Base-by-base conservation (phyloP, 2,888 invertebrate genomes). In the Chymomyza amoena region DNA sequence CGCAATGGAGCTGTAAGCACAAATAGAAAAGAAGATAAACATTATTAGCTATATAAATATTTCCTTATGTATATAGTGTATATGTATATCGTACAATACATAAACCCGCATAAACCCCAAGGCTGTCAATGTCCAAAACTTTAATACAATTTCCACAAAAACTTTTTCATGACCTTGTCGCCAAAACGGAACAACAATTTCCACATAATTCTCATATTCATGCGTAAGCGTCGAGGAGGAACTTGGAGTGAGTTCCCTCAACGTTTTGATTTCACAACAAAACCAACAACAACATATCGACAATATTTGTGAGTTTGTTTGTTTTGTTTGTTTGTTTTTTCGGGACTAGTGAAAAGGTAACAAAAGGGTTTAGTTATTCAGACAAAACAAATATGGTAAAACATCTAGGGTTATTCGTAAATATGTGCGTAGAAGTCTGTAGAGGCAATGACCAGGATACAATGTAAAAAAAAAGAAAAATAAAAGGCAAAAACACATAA, bases 141-240 rank as follows among this genome's bases (percentile, higher is more conserved):
- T 60, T 69, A 52, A 62, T 61, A 56, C 64, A 77, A 77, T 73
- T 69, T 64, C 51, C 69, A 51, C 36, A 25, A 66, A 36, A 66
- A 25, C 36, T 54, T 64, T 60, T 70, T 16, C 45, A 36, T 69
- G 68, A 20, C 71, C 78, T 77, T 74, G 68, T 63, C 69, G 57
- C 59, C 68, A 16, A 54, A 18, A 70, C 70, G 66, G 70, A 60
- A 61, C 65, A 71, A 67, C 70, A 65, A 73, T 72, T 78, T 45
- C 54, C 59, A 61, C 59, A 66, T 74, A 69, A 81, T 77, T 79
- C 77, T 54, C 77, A 84, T 81, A 77, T 75, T 79, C 77, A 81
- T 65, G 81, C 73, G 72, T 81, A 70, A 79, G 79, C 66, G 50
- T 28, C 57, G 63, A 69, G n/a, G 63, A 69, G n/a, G 18, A 16